A percentile compares a stretch with the other conserved stretches of the same genome.
phyloP scores from a whole-genome alignment of 2,113 vertebrate genomes.

The Anthoscopus minutus region DNA sequence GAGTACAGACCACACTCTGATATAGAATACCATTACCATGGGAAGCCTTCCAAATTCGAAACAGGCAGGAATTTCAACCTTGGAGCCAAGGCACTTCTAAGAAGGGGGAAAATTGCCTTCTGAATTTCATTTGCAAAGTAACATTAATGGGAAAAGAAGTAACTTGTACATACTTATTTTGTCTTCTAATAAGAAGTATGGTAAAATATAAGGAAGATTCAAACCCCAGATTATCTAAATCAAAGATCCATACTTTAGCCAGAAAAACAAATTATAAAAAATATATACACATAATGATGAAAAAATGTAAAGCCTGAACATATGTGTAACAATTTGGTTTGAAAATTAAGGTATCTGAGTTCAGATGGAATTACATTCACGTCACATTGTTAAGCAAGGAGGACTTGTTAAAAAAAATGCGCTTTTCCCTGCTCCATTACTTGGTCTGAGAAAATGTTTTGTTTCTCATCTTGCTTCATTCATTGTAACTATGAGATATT shows the following conservation, averaged over 20 bases:
- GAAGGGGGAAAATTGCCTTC: background rate
- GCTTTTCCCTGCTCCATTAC: background rate
- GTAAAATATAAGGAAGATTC: background rate
- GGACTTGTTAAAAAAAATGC: background rate
- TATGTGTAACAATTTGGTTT: background rate
- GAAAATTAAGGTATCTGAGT: background rate
- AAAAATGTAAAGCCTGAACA: background rate
- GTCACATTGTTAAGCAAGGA: background rate
- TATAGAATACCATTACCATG: conserved; percentile 10
- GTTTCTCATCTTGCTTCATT: background rate
- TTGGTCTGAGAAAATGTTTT: background rate
- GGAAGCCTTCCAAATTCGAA: conserved; percentile 46
- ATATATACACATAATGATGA: background rate
- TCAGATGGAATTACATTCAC: background rate
- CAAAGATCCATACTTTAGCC: background rate
- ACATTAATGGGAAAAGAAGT: background rate
- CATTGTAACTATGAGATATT: background rate
- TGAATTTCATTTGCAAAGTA: conserved; percentile 33
- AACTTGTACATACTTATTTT: background rate
- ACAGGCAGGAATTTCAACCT: conserved; percentile 51
- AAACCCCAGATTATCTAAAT: background rate
- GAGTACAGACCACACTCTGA: conserved; percentile 13
- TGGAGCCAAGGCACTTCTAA: conserved; percentile 40
- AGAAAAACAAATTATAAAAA: background rate
- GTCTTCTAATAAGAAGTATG: background rate